Evolutionary conservation across 2,113 vertebrate genomes (phyloP), one percentile per base, ranked within the genome.

Genomic region (Arvicanthis niloticus): DNA sequence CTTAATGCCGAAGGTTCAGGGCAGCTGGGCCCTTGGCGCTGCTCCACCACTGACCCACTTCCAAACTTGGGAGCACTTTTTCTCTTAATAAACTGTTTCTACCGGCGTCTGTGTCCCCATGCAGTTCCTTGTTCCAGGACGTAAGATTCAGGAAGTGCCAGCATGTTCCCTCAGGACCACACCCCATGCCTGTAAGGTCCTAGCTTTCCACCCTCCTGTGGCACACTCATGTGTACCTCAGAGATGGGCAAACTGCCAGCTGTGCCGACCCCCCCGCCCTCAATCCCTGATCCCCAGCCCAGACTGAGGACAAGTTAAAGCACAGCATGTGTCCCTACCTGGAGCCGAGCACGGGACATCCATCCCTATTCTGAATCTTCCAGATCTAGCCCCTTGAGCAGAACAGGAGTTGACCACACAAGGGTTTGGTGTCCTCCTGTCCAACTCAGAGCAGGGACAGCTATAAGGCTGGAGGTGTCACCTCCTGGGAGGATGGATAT

Each of bases 31-130:
- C 60, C 42, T 34, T 67, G 60, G 11, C 82, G 42, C 21, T 42
- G 16, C 29, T 65, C 62, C 19, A 22, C 29, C 82, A 22, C 62
- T 68, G 45, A 19, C 34, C 67, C 65, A 9, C 34, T 48, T 88
- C 65, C 7, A 72, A 53, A n/a, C 34, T 16, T 26, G 22, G 67
- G 48, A 88, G 45, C n/a, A 16, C 48, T n/a, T 51, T 70, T 7
- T 70, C 65, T 26, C 42, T 88, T 72, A 88, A 88, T 88, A 88
- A 88, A 70, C 19, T 72, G 45, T 72, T 72, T 72, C 31, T 17
- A 17, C 51, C 45, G 70, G 42, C n/a, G 4, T 16, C 21, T n/a
- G 85, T 86, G 62, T 68, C 84, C 45, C 67, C 53, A 34, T n/a
- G 48, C 48, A 53, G 10, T 88, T n/a, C 34, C 65, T 29, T 26